Percentiles rank a stretch among this genome's conserved stretches.
Conservation (phyloP, 2,888 invertebrate species). For the Heterodera filipjevi region DNA sequence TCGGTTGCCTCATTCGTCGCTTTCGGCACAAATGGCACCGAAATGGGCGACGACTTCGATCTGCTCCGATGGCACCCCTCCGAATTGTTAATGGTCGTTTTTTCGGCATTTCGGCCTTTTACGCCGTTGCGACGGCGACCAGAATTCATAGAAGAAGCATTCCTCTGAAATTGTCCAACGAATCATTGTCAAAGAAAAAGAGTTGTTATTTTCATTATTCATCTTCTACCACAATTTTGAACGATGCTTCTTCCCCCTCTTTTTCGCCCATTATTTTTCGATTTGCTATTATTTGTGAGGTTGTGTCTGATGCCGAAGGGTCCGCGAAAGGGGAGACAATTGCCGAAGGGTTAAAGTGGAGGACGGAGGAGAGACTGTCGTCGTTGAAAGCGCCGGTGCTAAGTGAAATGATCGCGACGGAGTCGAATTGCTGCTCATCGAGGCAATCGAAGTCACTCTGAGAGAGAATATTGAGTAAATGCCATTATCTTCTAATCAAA, state of each 20-base stretch:
- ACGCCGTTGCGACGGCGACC: neutral
- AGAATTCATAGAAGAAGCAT: conserved; percentile 14
- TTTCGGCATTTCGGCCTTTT: neutral
- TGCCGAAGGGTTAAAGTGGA: conserved; percentile 42
- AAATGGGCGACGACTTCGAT: neutral
- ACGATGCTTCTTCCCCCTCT: too few species aligned
- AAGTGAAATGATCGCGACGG: conserved; percentile 34
- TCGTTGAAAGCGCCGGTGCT: conserved; percentile 44
- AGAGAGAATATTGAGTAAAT: too few species aligned
- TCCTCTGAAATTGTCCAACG: neutral
- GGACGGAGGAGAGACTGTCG: conserved; percentile 44
- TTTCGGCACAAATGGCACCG: neutral
- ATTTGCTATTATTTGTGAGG: conserved; percentile 25
- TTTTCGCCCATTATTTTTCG: neutral
- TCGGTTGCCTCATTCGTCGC: too few species aligned
- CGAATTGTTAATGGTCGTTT: neutral
- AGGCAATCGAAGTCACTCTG: conserved; percentile 19
- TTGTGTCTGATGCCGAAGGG: conserved; percentile 31
- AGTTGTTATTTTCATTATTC: too few species aligned
- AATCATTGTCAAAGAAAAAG: neutral
- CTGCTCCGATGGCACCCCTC: neutral
- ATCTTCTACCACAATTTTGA: neutral
- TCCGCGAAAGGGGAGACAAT: conserved; percentile 14
- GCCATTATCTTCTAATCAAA: too few species aligned
- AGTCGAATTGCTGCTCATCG: conserved; percentile 36